Conservation (phyloP, 1,140 invertebrate species). For the Drosophila kohkoa region DNA sequence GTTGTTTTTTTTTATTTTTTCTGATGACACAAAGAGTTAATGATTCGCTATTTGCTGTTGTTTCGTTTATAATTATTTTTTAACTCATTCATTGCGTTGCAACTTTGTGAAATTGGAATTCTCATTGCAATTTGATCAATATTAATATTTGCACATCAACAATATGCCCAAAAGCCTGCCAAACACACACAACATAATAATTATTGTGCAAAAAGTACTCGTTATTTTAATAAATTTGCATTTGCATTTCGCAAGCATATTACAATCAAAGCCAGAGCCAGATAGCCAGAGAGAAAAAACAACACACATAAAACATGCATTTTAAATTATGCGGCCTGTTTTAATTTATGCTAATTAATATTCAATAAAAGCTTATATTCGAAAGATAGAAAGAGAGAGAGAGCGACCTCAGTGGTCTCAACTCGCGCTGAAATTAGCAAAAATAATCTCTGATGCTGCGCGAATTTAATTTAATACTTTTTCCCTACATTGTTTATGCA, state of each 20-base stretch:
- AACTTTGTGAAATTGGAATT: slow-evolving; percentile 34
- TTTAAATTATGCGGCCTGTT: slow-evolving; percentile 60
- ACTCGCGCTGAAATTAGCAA: slow-evolving; percentile 30
- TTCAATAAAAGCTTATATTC: slow-evolving; percentile 67
- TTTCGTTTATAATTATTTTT: slow-evolving; percentile 5
- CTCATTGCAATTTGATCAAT: slow-evolving; percentile 59
- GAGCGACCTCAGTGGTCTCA: slow-evolving; percentile 30
- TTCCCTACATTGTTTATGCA: slow-evolving; percentile 3
- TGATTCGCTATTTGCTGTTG: slow-evolving; percentile 36
- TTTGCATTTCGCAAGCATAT: slow-evolving; percentile 10
- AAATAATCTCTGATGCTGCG: slow-evolving; percentile 57
- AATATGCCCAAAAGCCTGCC: slow-evolving; percentile 48
- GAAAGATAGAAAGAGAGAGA: too few relatives aligned
- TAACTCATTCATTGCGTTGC: slow-evolving; percentile 41
- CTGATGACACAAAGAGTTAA: slow-evolving; percentile 21
- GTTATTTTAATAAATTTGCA: slow-evolving; percentile 33
- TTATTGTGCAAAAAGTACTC: slow-evolving; percentile 44
- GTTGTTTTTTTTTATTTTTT: slow-evolving; percentile 20
- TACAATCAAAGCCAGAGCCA: background rate
- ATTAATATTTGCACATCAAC: slow-evolving; percentile 63
- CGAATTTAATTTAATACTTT: slow-evolving; percentile 49
- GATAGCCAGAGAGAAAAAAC: background rate
- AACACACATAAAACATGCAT: background rate
- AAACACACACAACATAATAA: slow-evolving; percentile 25
- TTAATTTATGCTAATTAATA: slow-evolving; percentile 80